phyloP scores from a whole-genome alignment of 2,113 vertebrate species.

The Spea multiplicata region DNA sequence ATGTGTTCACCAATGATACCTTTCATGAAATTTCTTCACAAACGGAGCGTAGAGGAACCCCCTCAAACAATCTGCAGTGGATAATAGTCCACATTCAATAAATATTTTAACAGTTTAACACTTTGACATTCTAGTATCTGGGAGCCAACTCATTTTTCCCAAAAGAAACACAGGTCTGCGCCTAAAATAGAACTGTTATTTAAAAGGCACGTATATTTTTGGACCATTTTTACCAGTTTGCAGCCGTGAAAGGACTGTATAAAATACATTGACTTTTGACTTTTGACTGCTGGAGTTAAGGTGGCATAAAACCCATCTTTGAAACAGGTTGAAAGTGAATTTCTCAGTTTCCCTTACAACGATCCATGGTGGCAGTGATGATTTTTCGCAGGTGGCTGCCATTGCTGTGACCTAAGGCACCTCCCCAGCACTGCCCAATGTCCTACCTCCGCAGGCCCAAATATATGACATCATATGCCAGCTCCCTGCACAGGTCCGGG shows the following conservation, averaged over 20 bases:
- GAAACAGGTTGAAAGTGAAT: too few species aligned
- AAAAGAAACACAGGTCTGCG: not conserved
- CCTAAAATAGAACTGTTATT: conserved; percentile 12
- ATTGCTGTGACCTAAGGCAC: too few species aligned
- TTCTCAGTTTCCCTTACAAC: too few species aligned
- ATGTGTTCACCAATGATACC: conserved; percentile 25
- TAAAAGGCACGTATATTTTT: not conserved
- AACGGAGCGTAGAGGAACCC: not conserved
- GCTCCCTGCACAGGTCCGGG: too few species aligned
- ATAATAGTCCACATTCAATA: conserved; percentile 29
- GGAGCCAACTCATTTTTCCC: conserved; percentile 18
- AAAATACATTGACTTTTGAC: too few species aligned
- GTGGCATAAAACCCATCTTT: too few species aligned
- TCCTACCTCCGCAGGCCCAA: too few species aligned
- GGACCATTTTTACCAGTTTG: not conserved
- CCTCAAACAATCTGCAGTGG: conserved; percentile 21
- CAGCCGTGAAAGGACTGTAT: not conserved
- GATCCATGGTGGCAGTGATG: too few species aligned
- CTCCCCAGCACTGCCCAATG: too few species aligned
- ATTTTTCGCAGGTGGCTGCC: too few species aligned
- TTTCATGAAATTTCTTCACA: conserved; percentile 28
- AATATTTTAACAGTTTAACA: conserved; percentile 33
- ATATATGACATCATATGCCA: too few species aligned
- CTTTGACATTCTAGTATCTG: conserved; percentile 27
- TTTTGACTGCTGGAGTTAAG: too few species aligned